Percentiles rank a stretch among this genome's conserved stretches.
Conservation (phyloP, 1,140 invertebrate species). For the Dendrolimus kikuchii region DNA sequence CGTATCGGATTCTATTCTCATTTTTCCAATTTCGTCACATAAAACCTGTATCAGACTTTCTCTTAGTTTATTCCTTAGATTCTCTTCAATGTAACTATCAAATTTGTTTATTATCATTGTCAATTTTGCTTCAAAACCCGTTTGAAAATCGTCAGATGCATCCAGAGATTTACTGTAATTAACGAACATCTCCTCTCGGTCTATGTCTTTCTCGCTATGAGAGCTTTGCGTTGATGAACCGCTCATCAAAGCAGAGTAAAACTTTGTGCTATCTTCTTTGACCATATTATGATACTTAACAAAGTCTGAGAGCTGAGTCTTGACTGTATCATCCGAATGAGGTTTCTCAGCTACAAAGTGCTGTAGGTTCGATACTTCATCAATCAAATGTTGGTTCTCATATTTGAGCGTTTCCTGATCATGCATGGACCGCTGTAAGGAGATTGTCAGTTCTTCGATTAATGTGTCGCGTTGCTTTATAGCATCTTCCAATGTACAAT, state of each 20-base stretch:
- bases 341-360: conserved; percentile 73
- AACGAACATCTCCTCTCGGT: conserved; percentile 51
- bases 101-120: conserved; percentile 54
- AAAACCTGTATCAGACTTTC: conserved; percentile 70
- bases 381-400: conserved; percentile 74
- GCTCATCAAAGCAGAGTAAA: conserved; percentile 55
- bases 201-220: conserved; percentile 60
- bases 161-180: conserved; percentile 53
- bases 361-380: conserved; percentile 76
- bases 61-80: conserved; percentile 61
- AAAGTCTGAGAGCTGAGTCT: conserved; percentile 58
- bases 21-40: conserved; percentile 62
- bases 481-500: conserved; percentile 71
- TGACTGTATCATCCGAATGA: conserved; percentile 60
- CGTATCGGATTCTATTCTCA: conserved; percentile 59
- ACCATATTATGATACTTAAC: conserved; percentile 60
- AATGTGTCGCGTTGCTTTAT: conserved; percentile 73
- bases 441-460: conserved; percentile 75
- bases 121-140: conserved; percentile 50
- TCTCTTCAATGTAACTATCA: conserved; percentile 52
- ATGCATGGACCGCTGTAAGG: conserved; percentile 73
- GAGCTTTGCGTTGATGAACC: conserved; percentile 45
- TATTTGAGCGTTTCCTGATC: conserved; percentile 74
- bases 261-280: conserved; percentile 58
- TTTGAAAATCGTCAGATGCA: conserved; percentile 46